Percentiles rank a stretch among this genome's conserved stretches.
phyloP scores from a whole-genome alignment of 2,888 invertebrate genomes.

The Dryadula phaetusa region DNA sequence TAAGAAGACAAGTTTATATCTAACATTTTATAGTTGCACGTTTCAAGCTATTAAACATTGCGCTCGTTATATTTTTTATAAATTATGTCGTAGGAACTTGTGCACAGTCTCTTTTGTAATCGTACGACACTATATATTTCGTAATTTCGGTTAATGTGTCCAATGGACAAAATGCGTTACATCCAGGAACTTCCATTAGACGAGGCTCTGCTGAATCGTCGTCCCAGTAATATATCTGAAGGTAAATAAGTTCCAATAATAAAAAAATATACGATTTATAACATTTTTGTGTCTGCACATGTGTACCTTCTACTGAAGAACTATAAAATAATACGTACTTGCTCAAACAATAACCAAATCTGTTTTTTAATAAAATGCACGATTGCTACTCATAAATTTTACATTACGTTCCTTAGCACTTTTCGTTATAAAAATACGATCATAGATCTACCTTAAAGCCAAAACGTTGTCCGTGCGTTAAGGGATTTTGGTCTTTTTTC shows the following conservation, averaged over 20 bases:
- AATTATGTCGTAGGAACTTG: conserved; percentile 50
- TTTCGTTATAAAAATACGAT: no score
- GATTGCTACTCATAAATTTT: no score
- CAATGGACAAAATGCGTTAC: conserved; percentile 79
- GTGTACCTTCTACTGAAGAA: no score
- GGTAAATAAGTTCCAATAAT: conserved; percentile 38
- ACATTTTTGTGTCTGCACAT: no score
- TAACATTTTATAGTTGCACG: conserved; percentile 7
- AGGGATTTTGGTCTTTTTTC: conserved; percentile 64
- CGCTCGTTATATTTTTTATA: conserved; percentile 27
- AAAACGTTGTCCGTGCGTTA: conserved; percentile 68
- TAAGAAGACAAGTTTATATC: neutral
- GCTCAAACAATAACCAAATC: no score
- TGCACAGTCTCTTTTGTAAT: conserved; percentile 76
- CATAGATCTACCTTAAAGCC: conserved; percentile 68
- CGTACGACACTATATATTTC: conserved; percentile 71
- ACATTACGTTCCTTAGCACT: no score
- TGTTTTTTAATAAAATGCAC: no score
- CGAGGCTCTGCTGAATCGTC: conserved; percentile 79
- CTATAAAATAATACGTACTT: no score
- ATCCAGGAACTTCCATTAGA: conserved; percentile 81
- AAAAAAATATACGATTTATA: neutral
- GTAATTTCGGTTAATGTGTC: conserved; percentile 78
- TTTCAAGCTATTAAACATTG: conserved; percentile 21
- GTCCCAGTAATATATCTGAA: conserved; percentile 82